phyloP scores from a whole-genome alignment of 1,140 invertebrate genomes.

The Branchinecta lindahli region DNA sequence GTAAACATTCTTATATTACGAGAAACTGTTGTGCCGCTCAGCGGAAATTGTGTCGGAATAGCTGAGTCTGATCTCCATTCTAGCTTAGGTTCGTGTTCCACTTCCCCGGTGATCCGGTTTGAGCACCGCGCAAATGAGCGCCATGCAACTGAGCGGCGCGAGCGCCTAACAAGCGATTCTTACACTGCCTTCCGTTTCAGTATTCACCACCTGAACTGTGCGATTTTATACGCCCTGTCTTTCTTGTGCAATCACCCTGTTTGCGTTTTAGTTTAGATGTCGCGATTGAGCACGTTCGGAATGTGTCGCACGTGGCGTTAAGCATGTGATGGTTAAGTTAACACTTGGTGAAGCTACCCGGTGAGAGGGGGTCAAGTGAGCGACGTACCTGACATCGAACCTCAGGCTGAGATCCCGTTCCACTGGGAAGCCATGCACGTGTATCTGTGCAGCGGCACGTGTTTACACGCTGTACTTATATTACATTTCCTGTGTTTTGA shows the following conservation, averaged over 20 bases:
- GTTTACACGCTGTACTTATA: no score
- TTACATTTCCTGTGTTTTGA: no score
- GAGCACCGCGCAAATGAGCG: neutral
- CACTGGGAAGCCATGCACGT: no score
- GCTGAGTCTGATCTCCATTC: neutral
- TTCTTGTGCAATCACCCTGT: slow-evolving; percentile 3
- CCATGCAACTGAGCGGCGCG: no score
- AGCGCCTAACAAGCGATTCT: neutral
- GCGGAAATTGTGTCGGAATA: slow-evolving; percentile 22
- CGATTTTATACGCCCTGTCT: neutral
- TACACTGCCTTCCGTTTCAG: slow-evolving; percentile 1
- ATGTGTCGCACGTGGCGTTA: neutral
- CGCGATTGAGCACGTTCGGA: neutral
- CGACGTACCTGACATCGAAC: no score
- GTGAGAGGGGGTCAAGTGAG: no score
- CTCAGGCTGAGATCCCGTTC: no score
- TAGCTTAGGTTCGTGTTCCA: neutral
- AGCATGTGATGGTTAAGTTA: no score
- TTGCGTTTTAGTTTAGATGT: neutral
- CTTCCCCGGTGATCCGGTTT: neutral
- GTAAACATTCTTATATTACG: slow-evolving; percentile 33
- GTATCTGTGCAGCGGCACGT: no score
- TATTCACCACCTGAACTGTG: neutral
- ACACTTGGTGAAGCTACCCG: no score
- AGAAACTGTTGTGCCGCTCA: slow-evolving; percentile 35